A percentile compares a stretch with the other conserved stretches of the same genome.
These are phyloP conservation scores for Petrophora chlorosata DNA, from an alignment of 2,888 invertebrate genomes.

Conservation along the genomic window DNA sequence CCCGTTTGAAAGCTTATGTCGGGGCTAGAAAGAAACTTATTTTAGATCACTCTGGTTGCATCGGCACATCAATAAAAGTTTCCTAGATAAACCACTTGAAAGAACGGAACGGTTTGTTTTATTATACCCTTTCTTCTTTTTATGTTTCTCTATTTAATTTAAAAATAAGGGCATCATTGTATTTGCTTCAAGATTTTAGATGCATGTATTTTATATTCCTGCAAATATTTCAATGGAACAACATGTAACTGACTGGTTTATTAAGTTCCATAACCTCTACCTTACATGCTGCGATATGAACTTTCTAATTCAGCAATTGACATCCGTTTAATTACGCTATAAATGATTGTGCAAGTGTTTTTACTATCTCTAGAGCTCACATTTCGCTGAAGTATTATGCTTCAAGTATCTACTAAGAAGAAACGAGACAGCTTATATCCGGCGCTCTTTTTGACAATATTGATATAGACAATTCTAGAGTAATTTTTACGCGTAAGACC, in stretches of 20 bases:
- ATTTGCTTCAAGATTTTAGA: too few species aligned
- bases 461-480: neutral
- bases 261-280: conserved; percentile 16
- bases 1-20: conserved; percentile 39
- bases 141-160: too few species aligned
- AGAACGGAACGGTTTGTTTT: conserved; percentile 16
- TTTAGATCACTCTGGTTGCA: conserved; percentile 34
- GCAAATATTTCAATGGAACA: neutral
- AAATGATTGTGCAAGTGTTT: conserved; percentile 2
- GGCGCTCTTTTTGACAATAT: conserved; percentile 17
- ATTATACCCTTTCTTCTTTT: conserved; percentile 1
- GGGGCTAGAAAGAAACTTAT: conserved; percentile 42
- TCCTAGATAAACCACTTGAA: conserved; percentile 23
- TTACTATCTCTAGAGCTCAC: conserved; percentile 31
- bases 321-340: conserved; percentile 17
- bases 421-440: conserved; percentile 37
- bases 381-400: conserved; percentile 43
- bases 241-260: conserved; percentile 1
- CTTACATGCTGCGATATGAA: conserved; percentile 39
- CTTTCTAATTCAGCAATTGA: conserved; percentile 44
- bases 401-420: conserved; percentile 23
- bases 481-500: too few species aligned
- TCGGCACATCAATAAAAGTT: conserved; percentile 27
- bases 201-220: too few species aligned
- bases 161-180: neutral